A percentile compares a stretch with the other conserved stretches of the same genome.
These are phyloP conservation scores for Cebidichthys violaceus DNA, from an alignment of 2,113 vertebrate species.

Conservation along the genomic window DNA sequence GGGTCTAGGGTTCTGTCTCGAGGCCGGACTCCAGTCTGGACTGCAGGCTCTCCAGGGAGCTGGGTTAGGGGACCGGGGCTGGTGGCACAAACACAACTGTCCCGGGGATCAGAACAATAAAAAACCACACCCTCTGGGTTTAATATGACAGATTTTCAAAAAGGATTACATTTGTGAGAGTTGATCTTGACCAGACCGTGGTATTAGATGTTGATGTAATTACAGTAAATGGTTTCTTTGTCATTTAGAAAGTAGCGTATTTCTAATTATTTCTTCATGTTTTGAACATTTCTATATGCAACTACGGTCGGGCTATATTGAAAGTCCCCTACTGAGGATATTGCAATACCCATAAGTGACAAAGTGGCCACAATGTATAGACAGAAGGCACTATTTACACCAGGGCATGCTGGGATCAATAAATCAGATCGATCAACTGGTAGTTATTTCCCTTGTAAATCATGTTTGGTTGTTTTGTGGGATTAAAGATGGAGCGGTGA, in stretches of 20 bases:
- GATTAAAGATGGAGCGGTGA: too few relatives aligned
- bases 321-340: not conserved
- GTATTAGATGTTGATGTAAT: slow-evolving; percentile 38
- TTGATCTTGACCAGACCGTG: slow-evolving; percentile 55
- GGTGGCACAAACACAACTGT: slow-evolving; percentile 63
- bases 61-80: slow-evolving; percentile 42
- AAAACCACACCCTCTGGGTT: slow-evolving; percentile 67
- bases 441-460: too few relatives aligned
- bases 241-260: not conserved
- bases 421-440: too few relatives aligned
- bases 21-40: slow-evolving; percentile 22
- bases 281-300: not conserved
- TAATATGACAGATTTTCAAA: slow-evolving; percentile 55
- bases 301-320: not conserved
- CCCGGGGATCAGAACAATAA: slow-evolving; percentile 37
- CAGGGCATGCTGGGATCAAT: too few relatives aligned
- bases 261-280: not conserved
- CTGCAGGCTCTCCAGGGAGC: slow-evolving; percentile 61
- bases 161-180: slow-evolving; percentile 60
- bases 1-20: slow-evolving; percentile 45
- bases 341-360: too few relatives aligned
- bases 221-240: slow-evolving; percentile 6
- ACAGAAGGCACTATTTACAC: too few relatives aligned
- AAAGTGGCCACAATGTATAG: not conserved
- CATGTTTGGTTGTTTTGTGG: too few relatives aligned